These are phyloP conservation scores for Bubo bubo DNA, from an alignment of 2,113 vertebrate genomes.

Conservation along the genomic window DNA sequence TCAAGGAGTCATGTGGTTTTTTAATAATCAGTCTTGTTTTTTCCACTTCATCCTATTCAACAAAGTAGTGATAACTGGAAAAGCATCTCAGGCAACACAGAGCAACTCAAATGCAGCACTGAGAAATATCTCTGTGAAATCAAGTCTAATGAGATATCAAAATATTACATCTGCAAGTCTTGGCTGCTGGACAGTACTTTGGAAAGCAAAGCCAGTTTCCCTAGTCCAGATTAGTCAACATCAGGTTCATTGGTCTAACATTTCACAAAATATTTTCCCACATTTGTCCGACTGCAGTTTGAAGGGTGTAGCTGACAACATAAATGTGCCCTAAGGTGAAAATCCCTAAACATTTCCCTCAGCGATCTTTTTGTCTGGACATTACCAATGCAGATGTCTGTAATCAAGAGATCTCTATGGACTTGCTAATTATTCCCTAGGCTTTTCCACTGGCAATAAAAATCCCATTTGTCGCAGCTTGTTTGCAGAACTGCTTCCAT, in stretches of 20 bases:
- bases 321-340: conserved; percentile 78
- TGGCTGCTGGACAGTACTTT: conserved; percentile 67
- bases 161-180: conserved; percentile 74
- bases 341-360: conserved; percentile 72
- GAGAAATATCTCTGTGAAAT: conserved; percentile 60
- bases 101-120: not conserved
- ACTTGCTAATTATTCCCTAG: conserved; percentile 77
- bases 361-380: conserved; percentile 60
- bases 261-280: conserved; percentile 84
- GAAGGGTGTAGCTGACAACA: conserved; percentile 76
- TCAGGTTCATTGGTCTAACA: conserved; percentile 75
- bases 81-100: not conserved
- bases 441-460: conserved; percentile 76
- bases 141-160: conserved; percentile 74
- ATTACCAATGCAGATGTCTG: conserved; percentile 73
- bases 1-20: conserved; percentile 47
- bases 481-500: conserved; percentile 70
- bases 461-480: conserved; percentile 76
- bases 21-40: conserved; percentile 5
- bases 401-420: conserved; percentile 71
- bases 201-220: conserved; percentile 68
- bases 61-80: not conserved
- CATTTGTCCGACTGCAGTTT: conserved; percentile 74
- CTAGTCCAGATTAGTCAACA: conserved; percentile 71
- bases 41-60: conserved; percentile 7